Percentiles rank a stretch among this genome's conserved stretches.
Conservation (phyloP, 2,888 invertebrate species). For the Zhuqinia jingwanae region DNA sequence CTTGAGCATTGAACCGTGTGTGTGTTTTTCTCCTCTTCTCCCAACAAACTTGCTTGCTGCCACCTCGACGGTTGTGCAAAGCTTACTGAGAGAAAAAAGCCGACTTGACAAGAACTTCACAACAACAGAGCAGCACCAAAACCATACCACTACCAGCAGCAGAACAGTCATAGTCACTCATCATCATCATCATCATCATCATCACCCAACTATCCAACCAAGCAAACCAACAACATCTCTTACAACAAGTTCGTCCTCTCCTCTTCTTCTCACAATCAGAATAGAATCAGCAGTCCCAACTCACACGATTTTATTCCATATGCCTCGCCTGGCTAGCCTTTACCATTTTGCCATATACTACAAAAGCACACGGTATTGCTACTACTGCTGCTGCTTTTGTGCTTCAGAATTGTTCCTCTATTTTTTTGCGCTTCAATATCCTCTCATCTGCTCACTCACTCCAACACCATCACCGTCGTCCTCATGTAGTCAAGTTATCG, state of each 20-base stretch:
- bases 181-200: slow-evolving; percentile 35
- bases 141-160: neutral
- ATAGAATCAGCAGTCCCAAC: neutral
- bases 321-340: slow-evolving; percentile 19
- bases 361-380: neutral
- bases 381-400: neutral
- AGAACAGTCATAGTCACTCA: slow-evolving; percentile 37
- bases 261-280: neutral
- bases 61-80: slow-evolving; percentile 75
- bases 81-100: slow-evolving; percentile 76
- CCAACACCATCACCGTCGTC: slow-evolving; percentile 31
- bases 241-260: slow-evolving; percentile 29
- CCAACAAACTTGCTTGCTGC: slow-evolving; percentile 43
- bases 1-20: slow-evolving; percentile 10
- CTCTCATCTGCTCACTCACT: slow-evolving; percentile 49
- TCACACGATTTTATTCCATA: slow-evolving; percentile 30
- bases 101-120: slow-evolving; percentile 75
- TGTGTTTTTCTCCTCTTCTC: slow-evolving; percentile 23
- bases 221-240: slow-evolving; percentile 41
- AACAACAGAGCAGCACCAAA: slow-evolving; percentile 8
- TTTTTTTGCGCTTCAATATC: slow-evolving; percentile 37
- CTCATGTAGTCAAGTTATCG: slow-evolving; percentile 9
- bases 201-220: neutral
- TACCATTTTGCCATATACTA: neutral
- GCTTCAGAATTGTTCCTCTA: slow-evolving; percentile 37